Percentiles rank a stretch among this genome's conserved stretches.
These are phyloP conservation scores for Hoplostethus mediterraneus DNA, from an alignment of 2,797 vertebrate species.

Conservation along the genomic window DNA sequence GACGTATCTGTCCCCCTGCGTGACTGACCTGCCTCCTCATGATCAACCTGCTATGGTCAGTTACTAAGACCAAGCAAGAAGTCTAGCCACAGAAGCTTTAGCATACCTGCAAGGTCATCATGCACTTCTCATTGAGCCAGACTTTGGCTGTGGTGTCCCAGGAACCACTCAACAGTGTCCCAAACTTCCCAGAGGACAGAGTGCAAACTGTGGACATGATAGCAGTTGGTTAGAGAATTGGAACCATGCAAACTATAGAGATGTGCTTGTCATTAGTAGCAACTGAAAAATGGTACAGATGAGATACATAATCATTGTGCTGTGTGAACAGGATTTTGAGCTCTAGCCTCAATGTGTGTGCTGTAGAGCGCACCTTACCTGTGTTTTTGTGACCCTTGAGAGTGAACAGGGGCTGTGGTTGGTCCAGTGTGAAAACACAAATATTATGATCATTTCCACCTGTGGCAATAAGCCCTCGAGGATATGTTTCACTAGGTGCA, in stretches of 20 bases:
- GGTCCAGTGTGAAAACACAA: slow-evolving; percentile 93
- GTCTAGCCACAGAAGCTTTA: background rate
- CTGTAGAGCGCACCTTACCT: slow-evolving; percentile 76
- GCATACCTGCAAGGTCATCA: slow-evolving; percentile 98
- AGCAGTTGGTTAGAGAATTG: background rate
- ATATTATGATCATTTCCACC: slow-evolving; percentile 97
- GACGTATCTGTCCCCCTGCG: background rate
- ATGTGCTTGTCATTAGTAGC: background rate
- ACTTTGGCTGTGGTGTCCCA: slow-evolving; percentile 99
- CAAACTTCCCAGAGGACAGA: slow-evolving; percentile 96
- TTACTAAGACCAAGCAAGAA: background rate
- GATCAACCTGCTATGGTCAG: background rate
- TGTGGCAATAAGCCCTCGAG: slow-evolving; percentile 93
- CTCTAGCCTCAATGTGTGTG: background rate
- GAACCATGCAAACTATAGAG: background rate
- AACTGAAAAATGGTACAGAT: background rate
- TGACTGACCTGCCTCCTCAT: background rate
- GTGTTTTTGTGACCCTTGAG: slow-evolving; percentile 96
- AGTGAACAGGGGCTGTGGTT: slow-evolving; percentile 88
- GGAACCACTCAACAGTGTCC: slow-evolving; percentile 96
- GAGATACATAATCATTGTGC: background rate
- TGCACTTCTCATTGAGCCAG: slow-evolving; percentile 97
- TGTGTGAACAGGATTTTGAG: background rate
- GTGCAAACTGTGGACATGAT: slow-evolving; percentile 88
- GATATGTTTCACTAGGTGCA: slow-evolving; percentile 92